Evolutionary conservation across 2,113 vertebrate genomes (phyloP).

Genomic region (Oenanthe oenanthe): DNA sequence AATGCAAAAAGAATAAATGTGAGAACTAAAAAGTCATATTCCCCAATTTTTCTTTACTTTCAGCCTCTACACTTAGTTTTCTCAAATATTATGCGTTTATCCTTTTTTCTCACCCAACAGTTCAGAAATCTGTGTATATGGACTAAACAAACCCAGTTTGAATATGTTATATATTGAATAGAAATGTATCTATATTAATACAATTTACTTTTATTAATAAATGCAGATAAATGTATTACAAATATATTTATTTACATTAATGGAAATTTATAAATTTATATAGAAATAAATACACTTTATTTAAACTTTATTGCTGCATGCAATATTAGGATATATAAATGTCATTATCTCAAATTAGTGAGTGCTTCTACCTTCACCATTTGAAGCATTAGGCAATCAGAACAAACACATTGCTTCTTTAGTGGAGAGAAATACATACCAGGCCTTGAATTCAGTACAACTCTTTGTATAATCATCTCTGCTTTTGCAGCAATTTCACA

Average conservation of each 20-base stretch:
- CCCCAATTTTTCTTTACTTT: background rate
- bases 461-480: slow-evolving; percentile 79
- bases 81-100: background rate
- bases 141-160: background rate
- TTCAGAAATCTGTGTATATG: background rate
- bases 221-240: background rate
- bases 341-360: background rate
- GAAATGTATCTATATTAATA: background rate
- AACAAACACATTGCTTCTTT: background rate
- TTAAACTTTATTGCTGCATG: background rate
- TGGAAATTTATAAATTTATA: background rate
- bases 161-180: background rate
- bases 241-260: background rate
- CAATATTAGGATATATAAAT: background rate
- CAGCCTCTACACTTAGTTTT: background rate
- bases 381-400: background rate
- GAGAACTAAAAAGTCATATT: background rate
- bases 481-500: background rate
- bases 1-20: background rate
- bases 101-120: background rate
- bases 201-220: background rate
- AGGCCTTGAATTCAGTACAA: slow-evolving; percentile 85
- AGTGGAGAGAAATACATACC: slow-evolving; percentile 76
- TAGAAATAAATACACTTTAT: background rate
- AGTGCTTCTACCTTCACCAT: background rate